A percentile compares a stretch with the other conserved stretches of the same genome.
phyloP scores from a whole-genome alignment of 2,888 invertebrate genomes.

The Ectobius pallidus region DNA sequence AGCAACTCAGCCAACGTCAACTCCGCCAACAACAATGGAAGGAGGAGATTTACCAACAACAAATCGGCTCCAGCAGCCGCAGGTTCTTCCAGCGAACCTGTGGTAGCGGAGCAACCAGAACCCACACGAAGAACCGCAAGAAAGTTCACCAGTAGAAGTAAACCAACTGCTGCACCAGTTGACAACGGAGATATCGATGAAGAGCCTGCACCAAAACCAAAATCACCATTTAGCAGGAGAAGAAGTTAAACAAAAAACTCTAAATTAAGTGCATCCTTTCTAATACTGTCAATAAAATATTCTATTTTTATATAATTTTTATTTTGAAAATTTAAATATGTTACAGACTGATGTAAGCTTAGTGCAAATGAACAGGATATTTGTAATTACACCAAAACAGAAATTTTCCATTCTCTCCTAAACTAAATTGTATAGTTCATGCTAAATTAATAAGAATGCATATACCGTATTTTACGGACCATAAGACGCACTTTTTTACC shows the following conservation, averaged over 20 bases:
- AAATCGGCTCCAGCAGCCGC: constrained; percentile 28
- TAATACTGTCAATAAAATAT: no score
- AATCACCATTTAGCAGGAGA: constrained; percentile 34
- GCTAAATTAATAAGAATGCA: no score
- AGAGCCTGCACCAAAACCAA: constrained; percentile 31
- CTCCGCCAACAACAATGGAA: constrained; percentile 29
- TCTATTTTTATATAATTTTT: no score
- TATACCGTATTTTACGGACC: no score
- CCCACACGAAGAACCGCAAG: neutral
- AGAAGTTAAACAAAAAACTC: neutral
- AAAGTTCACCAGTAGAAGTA: constrained; percentile 25
- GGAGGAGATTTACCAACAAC: constrained; percentile 27
- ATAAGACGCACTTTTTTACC: no score
- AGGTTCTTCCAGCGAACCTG: constrained; percentile 35
- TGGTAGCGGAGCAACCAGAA: constrained; percentile 29
- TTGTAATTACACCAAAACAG: no score
- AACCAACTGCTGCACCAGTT: constrained; percentile 9
- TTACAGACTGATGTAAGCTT: no score
- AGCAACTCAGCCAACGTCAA: constrained; percentile 11
- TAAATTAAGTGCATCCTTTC: no score
- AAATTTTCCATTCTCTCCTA: no score
- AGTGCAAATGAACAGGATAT: no score
- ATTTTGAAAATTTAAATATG: no score
- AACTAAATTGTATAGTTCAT: no score
- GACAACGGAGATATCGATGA: constrained; percentile 22